Percentiles rank a stretch among this genome's conserved stretches.
These are phyloP conservation scores for Spodoptera litura DNA, from an alignment of 1,140 invertebrate genomes.

Conservation along the genomic window DNA sequence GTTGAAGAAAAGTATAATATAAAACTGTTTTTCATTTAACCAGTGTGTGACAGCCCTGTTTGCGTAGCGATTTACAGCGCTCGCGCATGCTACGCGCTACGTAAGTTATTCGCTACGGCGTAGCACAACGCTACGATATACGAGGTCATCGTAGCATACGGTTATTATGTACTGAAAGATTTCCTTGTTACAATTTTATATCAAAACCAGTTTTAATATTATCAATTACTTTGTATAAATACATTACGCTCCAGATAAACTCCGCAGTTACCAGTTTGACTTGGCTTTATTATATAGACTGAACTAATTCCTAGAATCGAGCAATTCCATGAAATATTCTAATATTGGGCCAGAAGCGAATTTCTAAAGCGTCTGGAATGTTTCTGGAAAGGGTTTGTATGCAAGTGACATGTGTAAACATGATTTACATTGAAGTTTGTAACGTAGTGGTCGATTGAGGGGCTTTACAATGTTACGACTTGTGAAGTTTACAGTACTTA, in stretches of 20 bases:
- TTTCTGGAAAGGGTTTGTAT: constrained; percentile 1
- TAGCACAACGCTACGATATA: background rate
- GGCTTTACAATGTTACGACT: background rate
- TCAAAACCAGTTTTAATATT: too few relatives aligned
- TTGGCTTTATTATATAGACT: background rate
- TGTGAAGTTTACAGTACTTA: background rate
- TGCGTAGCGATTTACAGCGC: background rate
- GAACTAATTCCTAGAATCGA: background rate
- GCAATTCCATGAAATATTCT: background rate
- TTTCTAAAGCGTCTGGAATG: background rate
- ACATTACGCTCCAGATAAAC: background rate
- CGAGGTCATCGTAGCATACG: background rate
- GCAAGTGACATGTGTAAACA: constrained; percentile 6
- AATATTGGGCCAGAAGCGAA: background rate
- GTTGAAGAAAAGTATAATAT: too few relatives aligned
- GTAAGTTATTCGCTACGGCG: background rate
- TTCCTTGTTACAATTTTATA: too few relatives aligned
- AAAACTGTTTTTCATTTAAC: background rate
- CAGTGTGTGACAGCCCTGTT: background rate
- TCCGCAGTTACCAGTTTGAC: too few relatives aligned
- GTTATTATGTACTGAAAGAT: background rate
- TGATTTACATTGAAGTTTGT: background rate
- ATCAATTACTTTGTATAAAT: background rate
- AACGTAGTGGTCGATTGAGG: background rate
- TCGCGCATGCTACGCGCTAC: background rate